Percentiles rank a stretch among this genome's conserved stretches.
Conservation (phyloP, 2,113 vertebrate species). For the Gallinago undulata region DNA sequence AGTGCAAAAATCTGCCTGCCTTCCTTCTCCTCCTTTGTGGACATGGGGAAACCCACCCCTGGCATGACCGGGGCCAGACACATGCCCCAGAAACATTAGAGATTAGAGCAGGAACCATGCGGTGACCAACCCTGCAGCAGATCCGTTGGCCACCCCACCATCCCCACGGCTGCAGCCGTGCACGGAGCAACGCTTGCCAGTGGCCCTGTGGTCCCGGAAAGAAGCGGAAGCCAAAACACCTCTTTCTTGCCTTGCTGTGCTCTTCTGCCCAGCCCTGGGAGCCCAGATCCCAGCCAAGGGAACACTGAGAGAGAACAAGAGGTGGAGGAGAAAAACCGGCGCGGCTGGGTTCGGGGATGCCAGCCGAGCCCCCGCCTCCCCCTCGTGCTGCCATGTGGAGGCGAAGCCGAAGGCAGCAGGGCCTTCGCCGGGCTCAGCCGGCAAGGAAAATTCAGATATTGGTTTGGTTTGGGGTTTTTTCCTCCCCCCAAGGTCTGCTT, state of each 20-base stretch:
- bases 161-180: rapidly evolving
- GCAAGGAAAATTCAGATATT: background rate
- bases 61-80: rapidly evolving
- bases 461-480: too few relatives aligned
- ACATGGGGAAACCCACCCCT: background rate
- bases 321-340: constrained; percentile 43
- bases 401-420: background rate
- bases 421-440: rapidly evolving
- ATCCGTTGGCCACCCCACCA: background rate
- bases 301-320: background rate
- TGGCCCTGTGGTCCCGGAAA: rapidly evolving
- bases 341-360: background rate
- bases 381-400: background rate
- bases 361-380: background rate
- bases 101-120: background rate
- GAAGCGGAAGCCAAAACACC: background rate
- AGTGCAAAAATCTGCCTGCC: background rate
- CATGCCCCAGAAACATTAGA: background rate
- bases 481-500: background rate
- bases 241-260: background rate
- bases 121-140: background rate
- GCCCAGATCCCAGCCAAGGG: background rate
- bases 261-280: background rate
- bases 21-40: background rate
- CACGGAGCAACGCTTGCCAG: rapidly evolving